Base-by-base conservation (phyloP, 2,888 invertebrate genomes). In the Watsonalla binaria region DNA sequence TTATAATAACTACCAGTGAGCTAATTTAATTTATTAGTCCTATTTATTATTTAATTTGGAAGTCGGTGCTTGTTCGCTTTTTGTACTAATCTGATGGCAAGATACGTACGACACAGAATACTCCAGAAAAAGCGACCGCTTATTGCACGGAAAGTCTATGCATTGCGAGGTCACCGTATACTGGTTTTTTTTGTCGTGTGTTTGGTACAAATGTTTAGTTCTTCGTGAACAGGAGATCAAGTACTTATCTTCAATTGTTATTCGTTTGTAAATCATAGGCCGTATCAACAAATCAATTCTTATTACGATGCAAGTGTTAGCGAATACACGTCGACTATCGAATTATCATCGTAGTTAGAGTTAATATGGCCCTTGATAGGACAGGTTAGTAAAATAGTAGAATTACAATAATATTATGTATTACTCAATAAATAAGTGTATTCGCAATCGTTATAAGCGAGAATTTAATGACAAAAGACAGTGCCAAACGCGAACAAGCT, bases 31-130 rank as follows among this genome's bases (percentile, higher is more conserved):
- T 74, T 80, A 80, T 82, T 88, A 89, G 80, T 72, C 68, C 87
- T 84, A 87, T 86, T 88, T 83, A 83, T 86, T 84, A 82, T 82
- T 76, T 80, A 82, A 69, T 74, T 74, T 74, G 64, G 71, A 76
- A 74, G 71, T 70, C 65, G 63, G 68, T 61, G 70, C 80, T 75
- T 82, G 85, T 86, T 86, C 80, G 79, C 82, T 71, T 85, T 86
- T 83, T 80, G 65, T 62, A 56, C 59, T 70, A 59, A 54, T 42
- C 54, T 51, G 47, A 45, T 51, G 55, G 51, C 54, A 58, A 51
- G 51, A 57, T 35, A 34, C 46, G 24, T 24, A 24, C 24, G 24
- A 24, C 24, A 24, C 4, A 24, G 24, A 24, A 24, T 24, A 24
- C 24, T 24, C 24, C 24, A 24, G 24, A 24, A 24, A 2, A 24